Percentiles rank a stretch among this genome's conserved stretches.
Conservation (phyloP, 2,888 invertebrate species). For the Dynastes tityus region DNA sequence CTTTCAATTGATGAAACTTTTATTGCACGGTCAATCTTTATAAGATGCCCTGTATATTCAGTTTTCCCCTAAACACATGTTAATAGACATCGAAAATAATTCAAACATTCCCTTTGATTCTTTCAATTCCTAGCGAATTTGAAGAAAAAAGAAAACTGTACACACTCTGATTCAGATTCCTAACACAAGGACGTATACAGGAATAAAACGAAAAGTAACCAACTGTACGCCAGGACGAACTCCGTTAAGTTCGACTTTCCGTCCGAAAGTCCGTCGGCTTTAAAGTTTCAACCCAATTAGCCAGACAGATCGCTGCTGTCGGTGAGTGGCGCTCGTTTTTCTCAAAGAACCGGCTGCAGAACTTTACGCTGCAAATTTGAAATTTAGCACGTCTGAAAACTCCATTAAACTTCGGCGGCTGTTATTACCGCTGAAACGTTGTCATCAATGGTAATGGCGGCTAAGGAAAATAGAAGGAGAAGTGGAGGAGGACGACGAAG, state of each 20-base stretch:
- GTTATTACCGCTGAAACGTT: conserved; percentile 47
- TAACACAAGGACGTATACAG: too few relatives aligned
- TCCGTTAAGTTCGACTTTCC: background rate
- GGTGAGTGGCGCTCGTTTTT: conserved; percentile 46
- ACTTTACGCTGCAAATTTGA: conserved; percentile 53
- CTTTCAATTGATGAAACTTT: too few relatives aligned
- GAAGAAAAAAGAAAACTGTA: too few relatives aligned
- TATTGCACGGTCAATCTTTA: too few relatives aligned
- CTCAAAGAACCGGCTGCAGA: conserved; percentile 49
- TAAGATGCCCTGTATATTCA: too few relatives aligned
- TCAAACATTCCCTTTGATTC: too few relatives aligned
- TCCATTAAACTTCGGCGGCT: conserved; percentile 49
- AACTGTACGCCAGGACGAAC: background rate
- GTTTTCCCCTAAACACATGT: background rate
- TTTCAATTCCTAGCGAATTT: too few relatives aligned
- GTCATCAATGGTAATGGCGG: conserved; percentile 43
- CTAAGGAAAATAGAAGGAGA: conserved; percentile 18
- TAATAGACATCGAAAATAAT: too few relatives aligned
- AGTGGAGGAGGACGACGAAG: background rate
- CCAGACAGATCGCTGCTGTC: conserved; percentile 52
- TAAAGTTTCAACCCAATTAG: conserved; percentile 59
- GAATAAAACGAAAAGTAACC: background rate
- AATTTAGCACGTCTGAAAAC: conserved; percentile 54
- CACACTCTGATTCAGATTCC: too few relatives aligned
- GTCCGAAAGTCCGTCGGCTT: conserved; percentile 51